Base-by-base conservation (phyloP, 2,888 invertebrate species). In the Bedellia somnulentella region DNA sequence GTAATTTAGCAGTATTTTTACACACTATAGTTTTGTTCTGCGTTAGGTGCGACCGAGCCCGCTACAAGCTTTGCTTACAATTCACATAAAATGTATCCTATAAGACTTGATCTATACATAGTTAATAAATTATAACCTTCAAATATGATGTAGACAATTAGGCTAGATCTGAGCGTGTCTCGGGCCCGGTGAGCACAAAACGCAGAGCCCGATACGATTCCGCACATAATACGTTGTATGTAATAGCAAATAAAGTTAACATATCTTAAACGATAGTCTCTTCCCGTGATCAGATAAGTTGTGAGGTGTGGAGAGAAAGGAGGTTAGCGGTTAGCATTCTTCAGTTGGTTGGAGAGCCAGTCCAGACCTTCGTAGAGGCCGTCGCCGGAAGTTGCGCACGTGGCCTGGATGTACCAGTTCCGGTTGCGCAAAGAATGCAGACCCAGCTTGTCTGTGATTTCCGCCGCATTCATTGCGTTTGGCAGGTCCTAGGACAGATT, bases 381-480 rank as follows among this genome's bases (percentile, higher is more conserved):
- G 73, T 98, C 97, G 46, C 98, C 98, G 61, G 93, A 94, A 46
- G 98, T 98, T 78, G 98, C 99, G 81, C 98, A 99, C 58, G 92
- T 93, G 57, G 93, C 92, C 79, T 93, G 94, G 63, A 94, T 94
- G 80, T 93, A 94, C 94, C 94, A 94, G 78, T 94, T 93, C 71
- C 97, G 91, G 81, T 97, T 96, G 75, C 97, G 87, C 75, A 98
- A 81, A 60, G 94, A 93, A 77, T 98, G 98, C 68, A 99, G 85
- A 42, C 96, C 96, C 66, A 99, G 82, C 83, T 98, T 99, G 80
- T 99, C 98, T 52, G 98, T 99, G 51, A 99, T 96, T 82, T 99
- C 99, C 40, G 98, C 97, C 43, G 98, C 97, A 75, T 96, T 98
- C 98, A 99, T 99, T 51, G 98, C 98, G 78, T 99, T 99, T 57